phyloP scores from a whole-genome alignment of 1,140 invertebrate genomes.

The Aleiodes sp. region DNA sequence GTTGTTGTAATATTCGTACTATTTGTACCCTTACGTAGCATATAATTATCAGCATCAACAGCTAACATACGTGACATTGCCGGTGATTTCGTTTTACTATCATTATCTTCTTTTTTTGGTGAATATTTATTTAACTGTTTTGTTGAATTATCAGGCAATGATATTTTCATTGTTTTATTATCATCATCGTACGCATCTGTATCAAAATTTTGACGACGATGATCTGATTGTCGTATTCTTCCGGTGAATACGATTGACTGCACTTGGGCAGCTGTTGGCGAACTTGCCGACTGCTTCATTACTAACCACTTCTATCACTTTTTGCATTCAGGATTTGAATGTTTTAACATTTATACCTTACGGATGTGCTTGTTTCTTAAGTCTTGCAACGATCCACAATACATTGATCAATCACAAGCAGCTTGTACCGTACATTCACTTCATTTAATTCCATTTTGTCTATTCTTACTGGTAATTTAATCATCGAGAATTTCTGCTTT shows the following conservation, averaged over 20 bases:
- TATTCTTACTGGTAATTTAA: not conserved
- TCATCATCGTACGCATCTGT: conserved; percentile 26
- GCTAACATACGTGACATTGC: conserved; percentile 60
- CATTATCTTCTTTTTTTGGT: conserved; percentile 41
- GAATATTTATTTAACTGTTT: conserved; percentile 26
- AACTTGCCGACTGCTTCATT: conserved; percentile 54
- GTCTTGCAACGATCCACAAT: conserved; percentile 40
- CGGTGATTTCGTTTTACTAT: conserved; percentile 51
- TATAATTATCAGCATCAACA: conserved; percentile 73
- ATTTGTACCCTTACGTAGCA: conserved; percentile 63
- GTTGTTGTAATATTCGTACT: conserved; percentile 1
- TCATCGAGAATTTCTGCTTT: too few relatives aligned
- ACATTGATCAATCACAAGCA: conserved; percentile 34
- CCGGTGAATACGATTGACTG: conserved; percentile 44
- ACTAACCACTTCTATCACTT: conserved; percentile 26
- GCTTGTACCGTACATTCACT: conserved; percentile 42
- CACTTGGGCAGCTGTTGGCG: conserved; percentile 47
- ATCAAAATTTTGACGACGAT: conserved; percentile 34
- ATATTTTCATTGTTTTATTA: conserved; percentile 30
- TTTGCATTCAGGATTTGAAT: conserved; percentile 28
- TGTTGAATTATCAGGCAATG: conserved; percentile 41
- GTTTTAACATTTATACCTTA: not conserved
- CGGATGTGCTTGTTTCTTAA: conserved; percentile 25
- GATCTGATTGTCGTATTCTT: conserved; percentile 39
- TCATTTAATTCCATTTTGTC: conserved; percentile 29